These are phyloP conservation scores for Acleris cristana DNA, from an alignment of 2,888 invertebrate genomes.

Conservation along the genomic window DNA sequence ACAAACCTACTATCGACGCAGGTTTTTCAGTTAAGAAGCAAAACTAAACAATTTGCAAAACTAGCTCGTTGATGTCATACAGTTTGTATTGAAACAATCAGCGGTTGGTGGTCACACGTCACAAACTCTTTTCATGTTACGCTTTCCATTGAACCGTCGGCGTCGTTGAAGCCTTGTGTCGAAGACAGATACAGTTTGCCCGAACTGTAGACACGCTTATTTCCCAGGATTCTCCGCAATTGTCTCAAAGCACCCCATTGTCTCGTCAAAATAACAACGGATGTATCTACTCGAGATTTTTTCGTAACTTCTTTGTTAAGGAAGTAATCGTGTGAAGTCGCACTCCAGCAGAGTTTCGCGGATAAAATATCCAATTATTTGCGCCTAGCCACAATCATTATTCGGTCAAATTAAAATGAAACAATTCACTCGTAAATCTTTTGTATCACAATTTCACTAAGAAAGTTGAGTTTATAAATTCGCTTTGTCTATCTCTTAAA, in stretches of 20 bases:
- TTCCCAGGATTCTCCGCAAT: constrained; percentile 64
- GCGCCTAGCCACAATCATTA: constrained; percentile 34
- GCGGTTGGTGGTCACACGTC: background rate
- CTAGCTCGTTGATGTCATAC: background rate
- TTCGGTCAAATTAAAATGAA: constrained; percentile 26
- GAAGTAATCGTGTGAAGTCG: constrained; percentile 78
- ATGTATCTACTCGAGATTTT: constrained; percentile 69
- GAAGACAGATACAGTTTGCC: constrained; percentile 21
- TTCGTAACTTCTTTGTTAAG: constrained; percentile 78
- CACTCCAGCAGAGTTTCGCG: constrained; percentile 53
- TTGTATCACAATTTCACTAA: constrained; percentile 39
- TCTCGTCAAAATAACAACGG: constrained; percentile 67
- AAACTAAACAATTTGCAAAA: too few species aligned
- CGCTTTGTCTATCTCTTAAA: background rate
- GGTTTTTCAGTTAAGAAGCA: too few species aligned
- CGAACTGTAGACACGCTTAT: constrained; percentile 44
- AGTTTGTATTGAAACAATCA: constrained; percentile 5
- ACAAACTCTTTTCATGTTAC: background rate
- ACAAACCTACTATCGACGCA: too few species aligned
- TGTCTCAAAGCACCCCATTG: constrained; percentile 69
- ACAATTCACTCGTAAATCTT: constrained; percentile 41
- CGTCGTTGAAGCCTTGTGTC: constrained; percentile 2
- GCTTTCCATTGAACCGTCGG: constrained; percentile 12
- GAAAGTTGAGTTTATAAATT: constrained; percentile 41
- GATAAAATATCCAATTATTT: constrained; percentile 51